phyloP scores from a whole-genome alignment of 64 coral and sea anemone species.

The Dendrophyllia cribrosa region DNA sequence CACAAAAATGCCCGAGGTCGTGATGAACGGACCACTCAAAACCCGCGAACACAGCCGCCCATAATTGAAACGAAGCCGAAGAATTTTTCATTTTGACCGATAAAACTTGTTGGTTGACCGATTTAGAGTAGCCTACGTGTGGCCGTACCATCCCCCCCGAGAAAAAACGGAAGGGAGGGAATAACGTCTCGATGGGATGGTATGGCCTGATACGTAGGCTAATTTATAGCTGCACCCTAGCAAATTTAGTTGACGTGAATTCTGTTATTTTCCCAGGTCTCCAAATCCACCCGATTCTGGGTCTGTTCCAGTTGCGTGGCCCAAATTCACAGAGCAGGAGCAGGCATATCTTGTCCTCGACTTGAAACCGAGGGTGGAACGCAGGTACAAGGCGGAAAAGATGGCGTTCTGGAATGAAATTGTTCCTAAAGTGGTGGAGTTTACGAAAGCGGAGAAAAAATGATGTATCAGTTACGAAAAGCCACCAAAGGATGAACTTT shows the following conservation, averaged over 20 bases:
- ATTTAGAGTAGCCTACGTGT: too few relatives aligned
- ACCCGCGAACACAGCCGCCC: too few relatives aligned
- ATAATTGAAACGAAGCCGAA: too few relatives aligned
- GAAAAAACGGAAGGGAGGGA: too few relatives aligned
- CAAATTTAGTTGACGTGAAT: not conserved
- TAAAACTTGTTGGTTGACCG: too few relatives aligned
- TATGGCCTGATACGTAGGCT: too few relatives aligned
- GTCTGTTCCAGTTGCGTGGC: slow-evolving; percentile 49
- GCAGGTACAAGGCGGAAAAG: slow-evolving; percentile 55
- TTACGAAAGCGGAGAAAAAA: not conserved
- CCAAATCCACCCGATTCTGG: slow-evolving; percentile 52
- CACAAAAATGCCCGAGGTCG: too few relatives aligned
- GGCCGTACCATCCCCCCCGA: too few relatives aligned
- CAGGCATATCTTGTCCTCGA: slow-evolving; percentile 51
- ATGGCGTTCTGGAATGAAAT: not conserved
- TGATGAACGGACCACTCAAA: too few relatives aligned
- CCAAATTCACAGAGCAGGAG: slow-evolving; percentile 42
- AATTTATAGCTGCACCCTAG: too few relatives aligned
- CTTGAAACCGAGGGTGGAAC: slow-evolving; percentile 55
- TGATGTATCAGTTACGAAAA: not conserved
- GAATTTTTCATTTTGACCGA: too few relatives aligned
- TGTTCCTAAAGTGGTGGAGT: not conserved
- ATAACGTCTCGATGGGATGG: too few relatives aligned
- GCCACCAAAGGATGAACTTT: slow-evolving; percentile 43
- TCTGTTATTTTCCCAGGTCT: not conserved